These are phyloP conservation scores for Zaprionus lineosus DNA, from an alignment of 2,888 invertebrate genomes.

Conservation along the genomic window DNA sequence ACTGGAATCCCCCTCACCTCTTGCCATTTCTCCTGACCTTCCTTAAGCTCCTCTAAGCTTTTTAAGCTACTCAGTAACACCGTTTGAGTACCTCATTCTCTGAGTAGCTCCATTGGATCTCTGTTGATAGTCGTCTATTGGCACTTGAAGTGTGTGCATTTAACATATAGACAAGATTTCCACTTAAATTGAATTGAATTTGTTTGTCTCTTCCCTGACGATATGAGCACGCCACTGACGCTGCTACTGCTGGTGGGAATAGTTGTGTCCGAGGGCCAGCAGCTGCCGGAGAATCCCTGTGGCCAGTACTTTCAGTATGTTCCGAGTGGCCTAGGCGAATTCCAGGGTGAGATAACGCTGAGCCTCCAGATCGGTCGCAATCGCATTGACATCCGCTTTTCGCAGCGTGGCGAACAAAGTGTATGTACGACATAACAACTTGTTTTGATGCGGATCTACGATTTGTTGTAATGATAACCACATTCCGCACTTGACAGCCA, in stretches of 20 bases:
- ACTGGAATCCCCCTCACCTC: no score
- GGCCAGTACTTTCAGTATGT: slow-evolving; percentile 49
- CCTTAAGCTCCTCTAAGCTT: no score
- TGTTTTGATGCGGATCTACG: slow-evolving; percentile 8
- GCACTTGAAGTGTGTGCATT: slow-evolving; percentile 34
- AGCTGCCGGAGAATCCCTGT: slow-evolving; percentile 49
- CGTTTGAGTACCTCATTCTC: no score
- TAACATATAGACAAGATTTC: slow-evolving; percentile 11
- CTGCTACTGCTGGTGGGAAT: slow-evolving; percentile 7
- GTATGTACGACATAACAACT: slow-evolving; percentile 33
- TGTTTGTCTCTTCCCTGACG: neutral
- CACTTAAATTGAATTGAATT: neutral
- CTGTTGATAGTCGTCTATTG: slow-evolving; percentile 30
- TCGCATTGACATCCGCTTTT: slow-evolving; percentile 57
- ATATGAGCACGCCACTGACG: slow-evolving; percentile 11
- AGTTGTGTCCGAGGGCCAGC: slow-evolving; percentile 36
- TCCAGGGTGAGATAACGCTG: slow-evolving; percentile 57
- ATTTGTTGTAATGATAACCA: neutral
- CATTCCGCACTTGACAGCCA: slow-evolving; percentile 29
- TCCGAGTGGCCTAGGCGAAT: slow-evolving; percentile 11
- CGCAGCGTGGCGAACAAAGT: slow-evolving; percentile 34
- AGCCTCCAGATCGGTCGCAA: slow-evolving; percentile 47
- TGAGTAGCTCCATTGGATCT: neutral
- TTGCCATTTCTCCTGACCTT: no score
- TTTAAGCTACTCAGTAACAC: no score